Percentiles rank a stretch among this genome's conserved stretches.
Conservation (phyloP, 2,888 invertebrate species). For the Erebia aethiops region DNA sequence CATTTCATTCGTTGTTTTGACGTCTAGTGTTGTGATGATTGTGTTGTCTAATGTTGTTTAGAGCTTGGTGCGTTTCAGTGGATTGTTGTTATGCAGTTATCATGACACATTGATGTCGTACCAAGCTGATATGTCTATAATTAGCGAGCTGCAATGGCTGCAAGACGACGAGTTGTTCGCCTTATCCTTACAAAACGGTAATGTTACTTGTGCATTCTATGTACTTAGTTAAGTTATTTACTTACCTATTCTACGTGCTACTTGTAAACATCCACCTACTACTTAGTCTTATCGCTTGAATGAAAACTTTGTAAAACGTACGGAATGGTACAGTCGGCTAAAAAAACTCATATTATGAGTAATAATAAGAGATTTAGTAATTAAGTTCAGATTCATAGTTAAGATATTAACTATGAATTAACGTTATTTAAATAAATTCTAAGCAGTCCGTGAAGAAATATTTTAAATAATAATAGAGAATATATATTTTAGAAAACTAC, state of each 20-base stretch:
- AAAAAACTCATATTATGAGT: not conserved
- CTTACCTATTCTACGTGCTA: not conserved
- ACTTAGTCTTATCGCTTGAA: conserved; percentile 10
- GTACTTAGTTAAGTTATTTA: not conserved
- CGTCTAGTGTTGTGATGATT: conserved; percentile 64
- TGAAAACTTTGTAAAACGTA: conserved; percentile 6
- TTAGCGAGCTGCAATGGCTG: conserved; percentile 79
- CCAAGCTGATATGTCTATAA: conserved; percentile 79
- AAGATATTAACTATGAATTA: no score
- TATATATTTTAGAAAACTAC: no score
- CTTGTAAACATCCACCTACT: not conserved
- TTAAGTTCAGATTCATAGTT: no score
- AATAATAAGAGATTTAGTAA: not conserved
- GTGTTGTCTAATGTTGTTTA: conserved; percentile 51
- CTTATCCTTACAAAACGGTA: conserved; percentile 80
- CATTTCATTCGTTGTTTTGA: conserved; percentile 41
- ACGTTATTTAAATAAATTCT: no score
- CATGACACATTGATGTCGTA: conserved; percentile 73
- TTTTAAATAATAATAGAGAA: no score
- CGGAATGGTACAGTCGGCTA: not conserved
- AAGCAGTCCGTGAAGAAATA: no score
- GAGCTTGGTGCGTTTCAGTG: conserved; percentile 49
- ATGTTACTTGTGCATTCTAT: conserved; percentile 25
- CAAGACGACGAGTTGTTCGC: conserved; percentile 78
- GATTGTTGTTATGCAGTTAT: conserved; percentile 64